Evolutionary conservation across 2,113 vertebrate genomes (phyloP).

Genomic region (Callocephalon fimbriatum): DNA sequence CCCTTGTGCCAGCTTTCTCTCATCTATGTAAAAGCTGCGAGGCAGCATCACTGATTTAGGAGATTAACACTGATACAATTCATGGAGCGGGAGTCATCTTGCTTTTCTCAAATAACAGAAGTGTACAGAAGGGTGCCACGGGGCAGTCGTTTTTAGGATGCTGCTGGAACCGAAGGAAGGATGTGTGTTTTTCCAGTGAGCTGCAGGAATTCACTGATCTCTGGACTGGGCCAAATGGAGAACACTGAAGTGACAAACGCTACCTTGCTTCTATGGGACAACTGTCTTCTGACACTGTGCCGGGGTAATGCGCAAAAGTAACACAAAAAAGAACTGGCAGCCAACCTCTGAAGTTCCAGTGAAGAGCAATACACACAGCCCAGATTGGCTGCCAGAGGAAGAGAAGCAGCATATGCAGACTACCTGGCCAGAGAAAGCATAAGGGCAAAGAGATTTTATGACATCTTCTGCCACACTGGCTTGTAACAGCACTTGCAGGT

Average conservation of each 20-base stretch:
- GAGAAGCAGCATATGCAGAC: not conserved
- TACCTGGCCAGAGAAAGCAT: not conserved
- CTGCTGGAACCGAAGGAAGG: not conserved
- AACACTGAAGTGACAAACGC: not conserved
- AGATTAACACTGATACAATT: conserved; percentile 35
- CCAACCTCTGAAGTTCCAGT: not conserved
- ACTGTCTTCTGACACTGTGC: not conserved
- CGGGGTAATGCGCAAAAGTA: not conserved
- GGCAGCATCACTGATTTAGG: conserved; percentile 14
- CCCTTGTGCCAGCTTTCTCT: conserved; percentile 41
- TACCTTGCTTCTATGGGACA: accelerated
- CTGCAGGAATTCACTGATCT: not conserved
- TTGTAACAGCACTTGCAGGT: not conserved
- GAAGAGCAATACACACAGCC: not conserved
- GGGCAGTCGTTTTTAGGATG: not conserved
- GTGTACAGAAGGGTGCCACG: not conserved
- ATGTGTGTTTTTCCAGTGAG: not conserved
- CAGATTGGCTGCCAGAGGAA: not conserved
- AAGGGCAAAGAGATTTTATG: not conserved
- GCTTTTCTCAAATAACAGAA: conserved; percentile 20
- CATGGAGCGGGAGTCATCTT: not conserved
- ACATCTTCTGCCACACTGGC: not conserved
- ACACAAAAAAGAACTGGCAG: not conserved
- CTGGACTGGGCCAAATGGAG: not conserved
- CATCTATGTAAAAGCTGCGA: conserved; percentile 29